Conservation (phyloP, 2,797 vertebrate species). For the Perodicticus potto region DNA sequence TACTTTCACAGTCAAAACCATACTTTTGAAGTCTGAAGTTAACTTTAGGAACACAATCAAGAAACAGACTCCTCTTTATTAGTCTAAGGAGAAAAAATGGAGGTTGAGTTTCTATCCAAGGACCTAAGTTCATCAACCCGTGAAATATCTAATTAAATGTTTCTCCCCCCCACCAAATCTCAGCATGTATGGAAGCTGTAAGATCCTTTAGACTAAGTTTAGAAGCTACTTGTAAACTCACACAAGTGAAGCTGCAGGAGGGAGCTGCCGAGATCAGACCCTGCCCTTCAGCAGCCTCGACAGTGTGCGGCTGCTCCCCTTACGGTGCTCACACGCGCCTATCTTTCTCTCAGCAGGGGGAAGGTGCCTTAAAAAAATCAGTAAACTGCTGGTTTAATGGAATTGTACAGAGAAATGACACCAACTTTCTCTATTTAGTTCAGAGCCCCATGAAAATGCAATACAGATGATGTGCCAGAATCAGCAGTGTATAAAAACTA, state of each 20-base stretch:
- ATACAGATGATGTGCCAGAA: neutral
- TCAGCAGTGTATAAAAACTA: neutral
- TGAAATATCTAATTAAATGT: slow-evolving; percentile 34
- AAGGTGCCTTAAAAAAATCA: neutral
- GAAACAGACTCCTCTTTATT: slow-evolving; percentile 33
- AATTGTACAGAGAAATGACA: neutral
- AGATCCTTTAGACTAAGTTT: neutral
- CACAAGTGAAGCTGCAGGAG: neutral
- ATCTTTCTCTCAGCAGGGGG: neutral
- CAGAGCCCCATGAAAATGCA: neutral
- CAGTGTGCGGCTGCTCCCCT: neutral
- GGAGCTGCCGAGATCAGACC: neutral
- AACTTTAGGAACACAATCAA: slow-evolving; percentile 31
- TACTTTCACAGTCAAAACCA: slow-evolving; percentile 19
- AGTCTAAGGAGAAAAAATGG: slow-evolving; percentile 12
- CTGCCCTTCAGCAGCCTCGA: neutral
- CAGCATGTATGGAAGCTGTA: neutral
- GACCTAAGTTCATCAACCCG: neutral
- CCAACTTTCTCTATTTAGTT: neutral
- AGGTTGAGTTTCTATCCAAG: neutral
- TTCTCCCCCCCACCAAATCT: neutral
- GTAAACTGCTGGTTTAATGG: neutral
- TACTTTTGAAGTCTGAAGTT: slow-evolving; percentile 13
- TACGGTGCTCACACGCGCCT: neutral
- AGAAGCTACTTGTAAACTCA: slow-evolving; percentile 18